phyloP scores from a whole-genome alignment of 2,113 vertebrate species.

The Corapipo altera region DNA sequence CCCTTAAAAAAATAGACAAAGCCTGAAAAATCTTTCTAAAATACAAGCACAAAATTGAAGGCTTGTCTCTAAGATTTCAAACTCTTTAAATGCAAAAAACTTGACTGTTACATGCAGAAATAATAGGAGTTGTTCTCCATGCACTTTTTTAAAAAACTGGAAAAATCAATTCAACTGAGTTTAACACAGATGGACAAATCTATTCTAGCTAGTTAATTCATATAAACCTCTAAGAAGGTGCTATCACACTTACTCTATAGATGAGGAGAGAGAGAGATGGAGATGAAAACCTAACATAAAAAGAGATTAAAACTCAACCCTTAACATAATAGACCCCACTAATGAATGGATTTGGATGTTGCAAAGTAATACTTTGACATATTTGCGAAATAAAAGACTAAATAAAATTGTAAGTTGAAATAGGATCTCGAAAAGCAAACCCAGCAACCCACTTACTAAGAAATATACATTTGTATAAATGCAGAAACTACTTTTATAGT shows the following conservation, averaged over 20 bases:
- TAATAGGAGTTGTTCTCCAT: neutral
- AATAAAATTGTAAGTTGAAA: neutral
- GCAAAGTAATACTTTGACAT: neutral
- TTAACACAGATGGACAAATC: neutral
- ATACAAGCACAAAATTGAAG: rapidly evolving
- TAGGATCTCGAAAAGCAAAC: neutral
- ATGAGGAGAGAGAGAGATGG: neutral
- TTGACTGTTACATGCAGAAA: neutral
- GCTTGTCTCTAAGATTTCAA: neutral
- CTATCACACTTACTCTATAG: neutral
- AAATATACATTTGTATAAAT: neutral
- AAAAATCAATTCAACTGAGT: neutral
- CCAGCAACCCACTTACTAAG: neutral
- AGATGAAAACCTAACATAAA: neutral
- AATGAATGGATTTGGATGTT: neutral
- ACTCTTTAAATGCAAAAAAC: neutral
- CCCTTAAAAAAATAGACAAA: neutral
- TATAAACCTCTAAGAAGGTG: neutral
- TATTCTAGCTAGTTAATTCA: neutral
- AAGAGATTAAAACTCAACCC: neutral
- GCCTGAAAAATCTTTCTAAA: neutral
- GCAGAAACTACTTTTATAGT: neutral
- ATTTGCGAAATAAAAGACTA: neutral
- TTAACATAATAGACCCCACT: neutral
- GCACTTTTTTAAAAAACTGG: neutral